phyloP scores from a whole-genome alignment of 2,888 invertebrate species.

The Drosophila koepferae region DNA sequence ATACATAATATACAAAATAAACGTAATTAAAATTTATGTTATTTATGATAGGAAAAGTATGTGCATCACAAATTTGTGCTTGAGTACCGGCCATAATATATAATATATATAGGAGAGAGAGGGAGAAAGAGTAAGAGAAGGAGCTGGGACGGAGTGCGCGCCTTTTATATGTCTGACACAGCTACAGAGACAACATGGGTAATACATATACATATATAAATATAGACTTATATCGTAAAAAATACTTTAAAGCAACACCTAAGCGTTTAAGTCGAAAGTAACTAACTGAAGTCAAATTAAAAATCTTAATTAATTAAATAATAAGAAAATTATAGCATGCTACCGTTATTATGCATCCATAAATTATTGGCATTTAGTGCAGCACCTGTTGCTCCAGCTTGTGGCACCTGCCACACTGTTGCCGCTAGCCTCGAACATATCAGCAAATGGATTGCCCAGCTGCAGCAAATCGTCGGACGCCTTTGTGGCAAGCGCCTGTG shows the following conservation, averaged over 20 bases:
- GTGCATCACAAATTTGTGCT: slow-evolving; percentile 52
- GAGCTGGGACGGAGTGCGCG: slow-evolving; percentile 24
- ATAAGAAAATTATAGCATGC: slow-evolving; percentile 83
- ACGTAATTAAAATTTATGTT: slow-evolving; percentile 29
- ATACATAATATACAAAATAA: slow-evolving; percentile 36
- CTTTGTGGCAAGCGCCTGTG: slow-evolving; percentile 85
- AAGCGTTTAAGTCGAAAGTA: slow-evolving; percentile 39
- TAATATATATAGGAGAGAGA: slow-evolving; percentile 21
- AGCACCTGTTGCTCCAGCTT: slow-evolving; percentile 77
- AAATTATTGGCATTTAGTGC: slow-evolving; percentile 85
- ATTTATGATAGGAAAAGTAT: slow-evolving; percentile 32
- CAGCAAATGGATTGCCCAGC: slow-evolving; percentile 96
- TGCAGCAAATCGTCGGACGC: slow-evolving; percentile 96
- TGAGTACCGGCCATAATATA: slow-evolving; percentile 37
- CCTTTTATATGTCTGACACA: slow-evolving; percentile 35
- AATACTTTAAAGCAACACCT: slow-evolving; percentile 54
- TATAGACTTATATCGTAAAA: slow-evolving; percentile 25
- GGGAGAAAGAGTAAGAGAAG: slow-evolving; percentile 21
- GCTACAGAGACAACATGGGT: slow-evolving; percentile 52
- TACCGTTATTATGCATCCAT: slow-evolving; percentile 86
- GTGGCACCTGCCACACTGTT: slow-evolving; percentile 80
- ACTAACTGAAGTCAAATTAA: slow-evolving; percentile 49
- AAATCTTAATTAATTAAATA: slow-evolving; percentile 46
- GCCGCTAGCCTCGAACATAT: slow-evolving; percentile 91
- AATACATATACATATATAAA: slow-evolving; percentile 29